Base-by-base conservation (phyloP, 2,888 invertebrate genomes). In the Ormyrus labotus region DNA sequence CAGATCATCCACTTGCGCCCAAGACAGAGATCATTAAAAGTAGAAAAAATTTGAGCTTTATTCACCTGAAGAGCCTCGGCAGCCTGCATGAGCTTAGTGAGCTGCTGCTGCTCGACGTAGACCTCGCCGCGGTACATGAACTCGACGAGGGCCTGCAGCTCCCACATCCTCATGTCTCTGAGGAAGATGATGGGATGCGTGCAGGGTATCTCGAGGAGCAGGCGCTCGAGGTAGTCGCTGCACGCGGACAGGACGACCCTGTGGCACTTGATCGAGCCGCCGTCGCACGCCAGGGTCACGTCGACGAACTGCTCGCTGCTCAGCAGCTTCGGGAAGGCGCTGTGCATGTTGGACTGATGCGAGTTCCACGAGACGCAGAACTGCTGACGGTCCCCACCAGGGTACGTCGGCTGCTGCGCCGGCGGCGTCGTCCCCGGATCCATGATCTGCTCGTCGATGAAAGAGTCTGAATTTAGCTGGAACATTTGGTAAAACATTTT, bases 261-360 rank as follows among this genome's bases (percentile, higher is more conserved):
- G 93, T 97, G 97, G 88, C 97, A 97, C 85, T 96, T 95, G 85
- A 96, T 93, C 91, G 96, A 96, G 67, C 95, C 94, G 0, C 96
- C 96, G 91, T 97, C 97, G 88, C 96, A 96, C 10, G 96, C 96
- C 74, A 97, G 91, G 2, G 97, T 97, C 69, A 96, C 96, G 91
- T 97, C 97, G 2, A 96, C 96, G 90, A 97, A 96, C 90, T 95
- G 95, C 89, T 96, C 95, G 8, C 94, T 95, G 57, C 94, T 94
- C 19, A 96, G 93, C 60, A 96, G 92, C 69, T 95, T 95, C 3
- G 95, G 95, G 89, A 96, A 96, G 73, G 95, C 95, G 84, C 94
- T 94, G 88, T 94, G 95, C 91, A 96, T 93, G 88, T 96, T 96
- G 5, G 95, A 94, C 87, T 96, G 95, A 90, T 96, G 96, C 76